These are phyloP conservation scores for Leptinotarsa lineolata DNA, from an alignment of 1,140 invertebrate species.

Conservation along the genomic window DNA sequence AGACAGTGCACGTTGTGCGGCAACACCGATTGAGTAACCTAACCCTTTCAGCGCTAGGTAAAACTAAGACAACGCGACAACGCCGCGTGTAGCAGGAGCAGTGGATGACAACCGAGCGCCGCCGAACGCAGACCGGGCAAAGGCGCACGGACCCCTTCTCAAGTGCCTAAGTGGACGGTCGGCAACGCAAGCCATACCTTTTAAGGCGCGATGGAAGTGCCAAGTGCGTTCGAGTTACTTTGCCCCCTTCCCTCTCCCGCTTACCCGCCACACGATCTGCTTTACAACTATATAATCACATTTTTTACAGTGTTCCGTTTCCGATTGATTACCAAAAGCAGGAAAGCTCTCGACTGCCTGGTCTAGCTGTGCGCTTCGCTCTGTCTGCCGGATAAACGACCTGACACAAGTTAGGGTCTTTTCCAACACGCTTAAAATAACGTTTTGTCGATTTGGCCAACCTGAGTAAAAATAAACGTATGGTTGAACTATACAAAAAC, in stretches of 20 bases:
- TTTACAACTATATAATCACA: conserved; percentile 14
- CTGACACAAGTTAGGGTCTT: background rate
- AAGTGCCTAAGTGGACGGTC: conserved; percentile 20
- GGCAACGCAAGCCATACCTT: conserved; percentile 13
- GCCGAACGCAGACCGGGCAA: conserved; percentile 20
- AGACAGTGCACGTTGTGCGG: no score
- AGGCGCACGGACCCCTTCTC: conserved; percentile 22
- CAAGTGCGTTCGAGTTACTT: conserved; percentile 20
- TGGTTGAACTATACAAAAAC: background rate
- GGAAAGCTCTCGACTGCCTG: background rate
- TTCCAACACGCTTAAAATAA: background rate
- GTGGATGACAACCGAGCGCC: background rate
- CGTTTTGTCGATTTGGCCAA: background rate
- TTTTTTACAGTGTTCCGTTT: conserved; percentile 22
- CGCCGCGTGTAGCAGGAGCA: conserved; percentile 8
- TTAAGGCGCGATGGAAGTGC: conserved; percentile 22
- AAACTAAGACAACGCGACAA: background rate
- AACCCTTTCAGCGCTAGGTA: background rate
- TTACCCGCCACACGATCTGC: conserved; percentile 2
- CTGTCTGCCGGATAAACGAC: background rate
- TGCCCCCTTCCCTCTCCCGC: conserved; percentile 1
- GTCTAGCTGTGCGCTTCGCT: background rate
- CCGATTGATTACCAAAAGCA: conserved; percentile 12
- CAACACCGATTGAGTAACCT: no score
- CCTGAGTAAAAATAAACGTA: background rate